Conservation (phyloP, 92 coral and sea anemone species). For the Bergia sp. region DNA sequence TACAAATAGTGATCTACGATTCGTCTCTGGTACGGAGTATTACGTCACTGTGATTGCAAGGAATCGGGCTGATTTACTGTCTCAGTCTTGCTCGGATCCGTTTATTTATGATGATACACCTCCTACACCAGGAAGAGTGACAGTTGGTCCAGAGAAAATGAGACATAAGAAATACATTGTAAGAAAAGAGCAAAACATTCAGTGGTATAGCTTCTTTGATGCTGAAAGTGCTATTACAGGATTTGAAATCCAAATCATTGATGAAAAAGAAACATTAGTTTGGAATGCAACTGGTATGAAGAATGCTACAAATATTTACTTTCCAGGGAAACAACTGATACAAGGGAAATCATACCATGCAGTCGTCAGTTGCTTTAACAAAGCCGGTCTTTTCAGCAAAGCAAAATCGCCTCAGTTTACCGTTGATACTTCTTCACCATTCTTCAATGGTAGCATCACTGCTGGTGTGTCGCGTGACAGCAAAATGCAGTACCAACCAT, state of each 20-base stretch:
- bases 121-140: slow-evolving; percentile 59
- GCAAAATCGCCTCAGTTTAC: slow-evolving; percentile 51
- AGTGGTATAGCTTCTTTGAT: slow-evolving; percentile 70
- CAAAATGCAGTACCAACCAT: slow-evolving; percentile 57
- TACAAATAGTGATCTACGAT: slow-evolving; percentile 26
- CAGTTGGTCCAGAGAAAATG: slow-evolving; percentile 48
- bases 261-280: slow-evolving; percentile 12
- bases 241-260: slow-evolving; percentile 53
- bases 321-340: slow-evolving; percentile 15
- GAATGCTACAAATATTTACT: slow-evolving; percentile 7
- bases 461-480: slow-evolving; percentile 58
- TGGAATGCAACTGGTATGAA: slow-evolving; percentile 14
- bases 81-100: slow-evolving; percentile 85
- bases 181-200: slow-evolving; percentile 27
- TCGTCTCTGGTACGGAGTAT: slow-evolving; percentile 65
- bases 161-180: slow-evolving; percentile 49
- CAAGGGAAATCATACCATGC: slow-evolving; percentile 50
- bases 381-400: slow-evolving; percentile 56
- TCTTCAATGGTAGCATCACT: slow-evolving; percentile 49
- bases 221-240: slow-evolving; percentile 67
- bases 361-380: slow-evolving; percentile 59
- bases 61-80: slow-evolving; percentile 73
- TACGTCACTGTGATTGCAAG: slow-evolving; percentile 77
- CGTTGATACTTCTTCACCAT: slow-evolving; percentile 66
- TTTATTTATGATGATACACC: slow-evolving; percentile 72